These are phyloP conservation scores for Cryptosula pallasiana DNA, from an alignment of 2,888 invertebrate genomes.

Conservation along the genomic window DNA sequence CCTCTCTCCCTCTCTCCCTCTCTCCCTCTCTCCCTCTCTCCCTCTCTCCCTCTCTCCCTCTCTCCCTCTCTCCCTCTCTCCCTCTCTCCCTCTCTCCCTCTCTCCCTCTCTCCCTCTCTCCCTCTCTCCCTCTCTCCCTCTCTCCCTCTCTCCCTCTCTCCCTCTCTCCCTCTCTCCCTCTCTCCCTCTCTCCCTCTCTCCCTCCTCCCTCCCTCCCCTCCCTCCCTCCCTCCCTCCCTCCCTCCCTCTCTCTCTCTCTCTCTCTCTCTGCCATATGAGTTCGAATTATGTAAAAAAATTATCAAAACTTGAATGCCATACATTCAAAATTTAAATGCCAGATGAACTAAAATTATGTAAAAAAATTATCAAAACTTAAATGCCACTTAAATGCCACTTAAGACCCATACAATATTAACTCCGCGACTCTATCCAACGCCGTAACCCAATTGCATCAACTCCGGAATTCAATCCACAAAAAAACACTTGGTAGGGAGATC, in stretches of 20 bases:
- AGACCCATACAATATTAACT: no score
- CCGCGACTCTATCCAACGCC: no score
- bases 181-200: slow-evolving; percentile 2
- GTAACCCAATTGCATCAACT: no score
- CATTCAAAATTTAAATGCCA: no score
- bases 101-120: slow-evolving; percentile 2
- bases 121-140: slow-evolving; percentile 2
- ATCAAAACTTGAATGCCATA: no score
- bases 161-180: slow-evolving; percentile 2
- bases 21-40: slow-evolving; percentile 2
- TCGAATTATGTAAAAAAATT: no score
- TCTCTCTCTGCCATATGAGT: no score
- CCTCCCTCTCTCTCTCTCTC: neutral
- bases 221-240: neutral
- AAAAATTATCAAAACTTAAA: no score
- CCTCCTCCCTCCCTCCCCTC: neutral
- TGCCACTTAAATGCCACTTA: no score
- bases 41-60: slow-evolving; percentile 2
- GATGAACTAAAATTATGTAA: no score
- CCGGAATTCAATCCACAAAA: no score
- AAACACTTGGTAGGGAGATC: no score
- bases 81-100: slow-evolving; percentile 2
- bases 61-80: slow-evolving; percentile 2
- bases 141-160: slow-evolving; percentile 2
- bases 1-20: slow-evolving; percentile 2